Evolutionary conservation across 2,113 vertebrate genomes (phyloP).

Genomic region (Irena cyanogastra): DNA sequence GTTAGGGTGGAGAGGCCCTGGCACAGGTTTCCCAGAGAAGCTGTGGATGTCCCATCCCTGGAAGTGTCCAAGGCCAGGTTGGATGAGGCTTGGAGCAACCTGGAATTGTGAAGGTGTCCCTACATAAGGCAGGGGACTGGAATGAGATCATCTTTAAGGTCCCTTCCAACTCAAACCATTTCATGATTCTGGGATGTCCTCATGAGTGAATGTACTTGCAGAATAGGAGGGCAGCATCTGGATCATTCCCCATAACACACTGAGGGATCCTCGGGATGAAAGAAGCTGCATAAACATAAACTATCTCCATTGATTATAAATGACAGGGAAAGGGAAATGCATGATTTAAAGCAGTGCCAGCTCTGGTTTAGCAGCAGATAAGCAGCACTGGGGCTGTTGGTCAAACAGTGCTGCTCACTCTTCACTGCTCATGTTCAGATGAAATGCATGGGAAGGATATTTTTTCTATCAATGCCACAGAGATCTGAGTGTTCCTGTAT

Average conservation of each 20-base stretch:
- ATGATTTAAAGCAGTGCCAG: not conserved
- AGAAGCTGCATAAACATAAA: not conserved
- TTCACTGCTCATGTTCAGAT: not conserved
- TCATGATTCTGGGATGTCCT: not conserved
- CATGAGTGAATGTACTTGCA: not conserved
- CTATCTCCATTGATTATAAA: not conserved
- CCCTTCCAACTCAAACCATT: not conserved
- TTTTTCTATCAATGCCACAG: not conserved
- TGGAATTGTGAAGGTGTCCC: not conserved
- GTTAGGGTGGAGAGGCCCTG: fast-evolving
- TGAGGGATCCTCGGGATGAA: not conserved
- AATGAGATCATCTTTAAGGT: not conserved
- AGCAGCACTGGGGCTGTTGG: not conserved
- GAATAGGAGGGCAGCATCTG: not conserved
- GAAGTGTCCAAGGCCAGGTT: not conserved
- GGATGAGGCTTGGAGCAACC: fast-evolving
- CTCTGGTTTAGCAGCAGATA: not conserved
- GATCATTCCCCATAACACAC: not conserved
- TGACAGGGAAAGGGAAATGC: not conserved
- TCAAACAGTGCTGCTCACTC: not conserved
- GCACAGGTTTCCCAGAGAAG: not conserved
- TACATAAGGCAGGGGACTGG: not conserved
- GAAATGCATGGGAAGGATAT: not conserved
- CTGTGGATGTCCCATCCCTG: not conserved
- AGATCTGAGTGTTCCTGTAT: not conserved